Conservation (phyloP, 2,888 invertebrate species). For the Epinotia ramella region DNA sequence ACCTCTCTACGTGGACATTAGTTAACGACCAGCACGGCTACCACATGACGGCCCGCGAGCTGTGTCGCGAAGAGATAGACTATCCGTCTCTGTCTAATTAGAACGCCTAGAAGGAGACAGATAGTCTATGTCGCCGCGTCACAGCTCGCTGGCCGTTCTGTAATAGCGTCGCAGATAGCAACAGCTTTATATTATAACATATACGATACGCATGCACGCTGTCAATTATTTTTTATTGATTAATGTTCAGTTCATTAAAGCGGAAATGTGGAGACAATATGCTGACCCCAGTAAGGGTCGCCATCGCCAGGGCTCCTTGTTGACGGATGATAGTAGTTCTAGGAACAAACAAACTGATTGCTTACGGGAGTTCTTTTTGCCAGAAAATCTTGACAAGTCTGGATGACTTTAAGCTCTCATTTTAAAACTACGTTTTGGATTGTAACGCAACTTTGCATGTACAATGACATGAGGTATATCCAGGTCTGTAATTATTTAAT, state of each 20-base stretch:
- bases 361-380: neutral
- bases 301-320: slow-evolving; percentile 27
- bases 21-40: neutral
- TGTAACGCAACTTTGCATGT: too few species aligned
- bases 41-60: too few species aligned
- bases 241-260: slow-evolving; percentile 41
- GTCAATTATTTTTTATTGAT: slow-evolving; percentile 50
- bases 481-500: too few species aligned
- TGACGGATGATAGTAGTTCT: neutral
- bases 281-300: slow-evolving; percentile 47
- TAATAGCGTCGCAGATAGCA: slow-evolving; percentile 7
- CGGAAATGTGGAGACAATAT: slow-evolving; percentile 35
- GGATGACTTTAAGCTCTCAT: too few species aligned
- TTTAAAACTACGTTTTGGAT: too few species aligned
- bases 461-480: too few species aligned
- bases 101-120: too few species aligned
- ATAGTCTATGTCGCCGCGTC: too few species aligned
- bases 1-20: neutral
- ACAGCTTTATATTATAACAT: slow-evolving; percentile 4
- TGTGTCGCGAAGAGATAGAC: too few species aligned
- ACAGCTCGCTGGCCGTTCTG: too few species aligned
- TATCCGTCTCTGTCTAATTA: too few species aligned
- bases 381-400: too few species aligned
- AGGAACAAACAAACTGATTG: neutral
- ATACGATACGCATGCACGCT: slow-evolving; percentile 26